Evolutionary conservation across 2,888 invertebrate genomes (phyloP).

Genomic region (Danaus chrysippus): DNA sequence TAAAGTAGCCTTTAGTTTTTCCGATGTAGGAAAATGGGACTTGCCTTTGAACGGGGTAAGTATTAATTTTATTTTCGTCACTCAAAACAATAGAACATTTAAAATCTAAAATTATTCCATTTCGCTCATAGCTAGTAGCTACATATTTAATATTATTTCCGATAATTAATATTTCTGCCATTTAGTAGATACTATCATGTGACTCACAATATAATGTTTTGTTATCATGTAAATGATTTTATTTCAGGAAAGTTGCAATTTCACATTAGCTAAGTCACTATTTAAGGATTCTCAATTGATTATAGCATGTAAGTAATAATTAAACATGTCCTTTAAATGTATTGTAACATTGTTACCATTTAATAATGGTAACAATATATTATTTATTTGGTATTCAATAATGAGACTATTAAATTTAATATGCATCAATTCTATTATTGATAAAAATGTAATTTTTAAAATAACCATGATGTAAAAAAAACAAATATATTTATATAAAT

Average conservation of each 20-base stretch:
- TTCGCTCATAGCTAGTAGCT: background rate
- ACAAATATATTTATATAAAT: background rate
- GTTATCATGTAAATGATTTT: conserved; percentile 2
- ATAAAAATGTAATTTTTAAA: background rate
- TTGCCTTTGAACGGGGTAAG: conserved; percentile 78
- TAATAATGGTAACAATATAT: no score
- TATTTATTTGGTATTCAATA: background rate
- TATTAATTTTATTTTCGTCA: conserved; percentile 6
- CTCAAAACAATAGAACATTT: no score
- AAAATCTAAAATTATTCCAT: background rate
- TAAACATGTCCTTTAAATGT: background rate
- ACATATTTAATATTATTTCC: background rate
- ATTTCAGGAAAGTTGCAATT: conserved; percentile 64
- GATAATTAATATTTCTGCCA: background rate
- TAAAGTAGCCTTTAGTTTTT: conserved; percentile 65
- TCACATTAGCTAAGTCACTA: conserved; percentile 80
- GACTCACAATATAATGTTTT: background rate
- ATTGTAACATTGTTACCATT: no score
- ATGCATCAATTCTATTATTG: background rate
- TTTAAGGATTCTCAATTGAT: conserved; percentile 85
- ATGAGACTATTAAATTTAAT: background rate
- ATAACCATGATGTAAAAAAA: background rate
- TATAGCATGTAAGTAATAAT: conserved; percentile 80
- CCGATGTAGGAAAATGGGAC: conserved; percentile 84
- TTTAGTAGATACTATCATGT: background rate